phyloP scores from a whole-genome alignment of 2,797 vertebrate species.

The Eulemur rubriventer region DNA sequence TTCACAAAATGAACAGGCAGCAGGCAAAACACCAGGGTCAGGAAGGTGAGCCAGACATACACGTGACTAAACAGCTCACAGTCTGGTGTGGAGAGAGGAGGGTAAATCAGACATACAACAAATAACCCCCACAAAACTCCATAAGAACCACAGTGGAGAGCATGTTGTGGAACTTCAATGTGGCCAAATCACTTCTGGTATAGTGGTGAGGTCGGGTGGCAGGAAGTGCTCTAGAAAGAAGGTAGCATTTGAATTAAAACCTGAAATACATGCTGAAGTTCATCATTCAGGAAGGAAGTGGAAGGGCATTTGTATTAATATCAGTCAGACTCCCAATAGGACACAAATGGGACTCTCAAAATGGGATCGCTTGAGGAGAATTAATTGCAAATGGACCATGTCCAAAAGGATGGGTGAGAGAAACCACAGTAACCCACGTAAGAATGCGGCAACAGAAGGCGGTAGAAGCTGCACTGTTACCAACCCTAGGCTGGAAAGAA shows the following conservation, averaged over 20 bases:
- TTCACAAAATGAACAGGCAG: background rate
- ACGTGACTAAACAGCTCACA: background rate
- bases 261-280: background rate
- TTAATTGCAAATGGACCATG: background rate
- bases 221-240: background rate
- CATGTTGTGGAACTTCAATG: rapidly evolving
- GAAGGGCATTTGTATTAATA: background rate
- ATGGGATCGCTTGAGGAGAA: background rate
- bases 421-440: background rate
- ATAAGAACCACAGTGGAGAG: no score
- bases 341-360: background rate
- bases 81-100: background rate
- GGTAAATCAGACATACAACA: background rate
- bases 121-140: background rate
- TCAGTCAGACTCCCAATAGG: background rate
- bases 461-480: background rate
- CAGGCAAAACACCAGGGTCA: background rate
- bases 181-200: background rate
- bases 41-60: background rate
- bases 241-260: background rate
- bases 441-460: background rate
- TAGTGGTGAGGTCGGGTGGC: background rate
- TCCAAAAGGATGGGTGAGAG: background rate
- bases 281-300: background rate
- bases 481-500: background rate